These are phyloP conservation scores for Spheniscus humboldti DNA, from an alignment of 2,797 vertebrate species.

Conservation along the genomic window DNA sequence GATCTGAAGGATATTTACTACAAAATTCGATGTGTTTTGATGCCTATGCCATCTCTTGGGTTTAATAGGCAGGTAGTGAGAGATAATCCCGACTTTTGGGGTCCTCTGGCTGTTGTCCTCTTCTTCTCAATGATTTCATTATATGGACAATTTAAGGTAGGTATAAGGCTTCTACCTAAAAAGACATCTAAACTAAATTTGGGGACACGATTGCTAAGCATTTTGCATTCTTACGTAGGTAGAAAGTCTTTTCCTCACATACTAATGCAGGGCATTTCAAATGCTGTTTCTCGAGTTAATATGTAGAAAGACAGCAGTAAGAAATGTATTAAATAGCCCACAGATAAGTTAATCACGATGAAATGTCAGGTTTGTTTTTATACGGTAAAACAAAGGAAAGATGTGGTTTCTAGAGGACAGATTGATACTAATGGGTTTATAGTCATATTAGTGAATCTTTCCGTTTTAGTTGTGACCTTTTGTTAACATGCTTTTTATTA, in stretches of 20 bases:
- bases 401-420: neutral
- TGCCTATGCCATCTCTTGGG: constrained; percentile 98
- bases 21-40: constrained; percentile 97
- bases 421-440: neutral
- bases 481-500: neutral
- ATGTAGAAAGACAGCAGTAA: neutral
- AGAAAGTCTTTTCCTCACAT: neutral
- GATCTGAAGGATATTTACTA: constrained; percentile 99
- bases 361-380: constrained; percentile 35
- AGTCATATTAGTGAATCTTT: neutral
- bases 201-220: neutral
- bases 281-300: neutral
- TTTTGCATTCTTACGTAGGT: neutral
- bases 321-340: neutral
- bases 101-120: constrained; percentile 92
- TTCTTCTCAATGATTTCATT: constrained; percentile 99
- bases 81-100: constrained; percentile 99
- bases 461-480: neutral
- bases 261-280: neutral
- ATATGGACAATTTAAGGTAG: constrained; percentile 97
- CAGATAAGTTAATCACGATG: neutral
- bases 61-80: constrained; percentile 97
- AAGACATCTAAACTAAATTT: constrained; percentile 2
- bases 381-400: constrained; percentile 3
- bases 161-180: constrained; percentile 53